Evolutionary conservation across 1,140 invertebrate species (phyloP).

Genomic region (Drosophila sechellia): DNA sequence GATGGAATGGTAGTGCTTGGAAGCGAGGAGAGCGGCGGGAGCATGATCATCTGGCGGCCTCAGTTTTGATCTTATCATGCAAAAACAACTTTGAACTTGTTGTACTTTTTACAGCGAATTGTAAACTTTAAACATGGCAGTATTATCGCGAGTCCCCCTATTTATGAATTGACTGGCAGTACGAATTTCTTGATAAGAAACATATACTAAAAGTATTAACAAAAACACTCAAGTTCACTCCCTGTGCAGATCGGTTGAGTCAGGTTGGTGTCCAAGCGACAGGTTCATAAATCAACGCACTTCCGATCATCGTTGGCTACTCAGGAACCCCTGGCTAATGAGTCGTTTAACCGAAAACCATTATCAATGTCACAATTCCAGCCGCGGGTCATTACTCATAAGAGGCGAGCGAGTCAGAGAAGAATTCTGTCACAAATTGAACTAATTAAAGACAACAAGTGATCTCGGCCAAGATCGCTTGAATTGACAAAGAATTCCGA

Average conservation of each 20-base stretch:
- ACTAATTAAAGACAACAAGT: constrained; percentile 39
- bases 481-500: constrained; percentile 17
- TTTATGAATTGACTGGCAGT: too few relatives aligned
- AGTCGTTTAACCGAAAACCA: constrained; percentile 73
- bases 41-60: constrained; percentile 39
- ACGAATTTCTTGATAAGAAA: background rate
- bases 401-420: constrained; percentile 2
- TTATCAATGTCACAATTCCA: constrained; percentile 75
- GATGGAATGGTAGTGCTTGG: constrained; percentile 12
- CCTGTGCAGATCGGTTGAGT: constrained; percentile 5
- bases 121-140: constrained; percentile 17
- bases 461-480: constrained; percentile 18
- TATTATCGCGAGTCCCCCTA: too few relatives aligned
- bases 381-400: constrained; percentile 64
- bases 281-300: constrained; percentile 71
- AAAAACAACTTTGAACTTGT: constrained; percentile 41
- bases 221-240: too few relatives aligned
- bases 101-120: constrained; percentile 42
- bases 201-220: too few relatives aligned
- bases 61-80: constrained; percentile 63
- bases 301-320: constrained; percentile 66
- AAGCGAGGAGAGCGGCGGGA: background rate
- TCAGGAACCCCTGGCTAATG: constrained; percentile 59
- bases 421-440: constrained; percentile 44
- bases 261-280: constrained; percentile 7